Evolutionary conservation across 2,888 invertebrate species (phyloP).

Genomic region (Trichacis sp.): DNA sequence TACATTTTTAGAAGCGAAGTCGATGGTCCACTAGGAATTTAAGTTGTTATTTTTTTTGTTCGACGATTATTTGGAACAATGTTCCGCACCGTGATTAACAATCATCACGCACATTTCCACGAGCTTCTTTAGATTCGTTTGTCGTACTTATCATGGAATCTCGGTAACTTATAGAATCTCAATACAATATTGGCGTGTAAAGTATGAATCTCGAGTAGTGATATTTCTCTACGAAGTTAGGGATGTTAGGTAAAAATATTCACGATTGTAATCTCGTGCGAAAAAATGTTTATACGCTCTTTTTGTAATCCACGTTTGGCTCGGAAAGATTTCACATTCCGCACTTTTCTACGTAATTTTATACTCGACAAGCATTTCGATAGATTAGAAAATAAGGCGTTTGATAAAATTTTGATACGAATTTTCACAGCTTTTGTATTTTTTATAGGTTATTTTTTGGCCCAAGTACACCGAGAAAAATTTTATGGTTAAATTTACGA

Average conservation of each 20-base stretch:
- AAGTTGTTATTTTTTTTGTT: conserved; percentile 7
- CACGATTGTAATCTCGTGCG: not conserved
- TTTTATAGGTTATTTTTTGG: no score
- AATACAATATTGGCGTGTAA: not conserved
- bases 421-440: no score
- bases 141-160: not conserved
- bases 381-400: no score
- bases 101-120: not conserved
- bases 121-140: not conserved
- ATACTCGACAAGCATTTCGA: no score
- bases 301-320: no score
- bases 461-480: no score
- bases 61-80: no score
- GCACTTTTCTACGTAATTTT: not conserved
- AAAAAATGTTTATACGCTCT: no score
- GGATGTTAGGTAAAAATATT: not conserved
- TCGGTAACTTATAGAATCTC: conserved; percentile 4
- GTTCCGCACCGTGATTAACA: no score
- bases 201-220: not conserved
- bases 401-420: no score
- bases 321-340: not conserved
- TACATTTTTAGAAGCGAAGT: conserved; percentile 36
- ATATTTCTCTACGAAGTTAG: not conserved
- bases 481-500: no score
- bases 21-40: conserved; percentile 12